Evolutionary conservation across 2,113 vertebrate genomes (phyloP).

Genomic region (Halcyon malimbica): DNA sequence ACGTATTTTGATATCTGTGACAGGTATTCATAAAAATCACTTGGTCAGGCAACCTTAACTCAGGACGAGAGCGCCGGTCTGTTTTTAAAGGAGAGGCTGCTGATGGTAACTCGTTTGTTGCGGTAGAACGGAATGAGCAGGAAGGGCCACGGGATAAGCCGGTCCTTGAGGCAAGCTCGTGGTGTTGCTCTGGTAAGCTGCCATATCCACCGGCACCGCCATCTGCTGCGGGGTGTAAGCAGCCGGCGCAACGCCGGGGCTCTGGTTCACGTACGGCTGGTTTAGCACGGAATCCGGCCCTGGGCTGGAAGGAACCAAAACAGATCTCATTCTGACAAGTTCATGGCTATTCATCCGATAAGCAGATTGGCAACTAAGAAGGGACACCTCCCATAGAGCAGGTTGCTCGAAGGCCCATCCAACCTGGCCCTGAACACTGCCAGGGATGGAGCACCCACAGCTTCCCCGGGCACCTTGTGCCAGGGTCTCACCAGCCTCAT

Average conservation of each 20-base stretch:
- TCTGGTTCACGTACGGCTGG: slow-evolving; percentile 82
- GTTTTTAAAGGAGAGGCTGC: slow-evolving; percentile 89
- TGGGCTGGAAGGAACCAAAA: slow-evolving; percentile 66
- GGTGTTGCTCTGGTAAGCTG: slow-evolving; percentile 82
- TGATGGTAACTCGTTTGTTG: slow-evolving; percentile 87
- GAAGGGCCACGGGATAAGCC: slow-evolving; percentile 76
- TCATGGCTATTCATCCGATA: accelerated
- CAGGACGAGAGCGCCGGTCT: neutral
- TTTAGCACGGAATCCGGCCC: slow-evolving; percentile 73
- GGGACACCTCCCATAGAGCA: neutral
- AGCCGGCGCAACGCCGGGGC: slow-evolving; percentile 55
- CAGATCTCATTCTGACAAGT: neutral
- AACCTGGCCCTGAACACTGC: neutral
- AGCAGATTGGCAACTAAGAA: neutral
- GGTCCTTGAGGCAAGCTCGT: slow-evolving; percentile 78
- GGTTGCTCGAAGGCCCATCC: neutral
- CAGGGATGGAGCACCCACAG: neutral
- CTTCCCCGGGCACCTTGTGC: neutral
- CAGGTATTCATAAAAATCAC: neutral
- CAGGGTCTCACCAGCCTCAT: neutral
- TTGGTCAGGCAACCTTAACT: neutral
- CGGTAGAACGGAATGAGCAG: slow-evolving; percentile 79
- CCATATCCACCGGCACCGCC: slow-evolving; percentile 83
- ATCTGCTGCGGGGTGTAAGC: slow-evolving; percentile 80
- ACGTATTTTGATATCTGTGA: neutral